Conservation (phyloP, 2,113 vertebrate genomes). For the Dipodomys spectabilis region DNA sequence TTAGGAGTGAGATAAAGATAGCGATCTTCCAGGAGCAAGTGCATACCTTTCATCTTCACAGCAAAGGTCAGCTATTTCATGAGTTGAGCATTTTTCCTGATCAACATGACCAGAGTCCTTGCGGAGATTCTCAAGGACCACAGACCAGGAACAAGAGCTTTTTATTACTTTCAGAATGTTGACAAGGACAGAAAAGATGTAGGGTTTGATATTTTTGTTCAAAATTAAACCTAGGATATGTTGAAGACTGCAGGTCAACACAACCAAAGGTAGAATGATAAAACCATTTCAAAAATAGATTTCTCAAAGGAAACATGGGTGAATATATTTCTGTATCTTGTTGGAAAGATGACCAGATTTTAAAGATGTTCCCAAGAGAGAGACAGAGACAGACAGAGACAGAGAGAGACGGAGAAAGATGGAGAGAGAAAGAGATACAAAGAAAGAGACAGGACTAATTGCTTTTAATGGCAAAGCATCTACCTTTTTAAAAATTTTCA, state of each 20-base stretch:
- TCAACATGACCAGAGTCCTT: not conserved
- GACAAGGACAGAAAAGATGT: not conserved
- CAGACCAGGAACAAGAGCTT: not conserved
- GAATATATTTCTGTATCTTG: not conserved
- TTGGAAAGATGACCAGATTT: not conserved
- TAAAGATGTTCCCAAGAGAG: not conserved
- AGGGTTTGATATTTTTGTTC: not conserved
- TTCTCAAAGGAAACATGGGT: not conserved
- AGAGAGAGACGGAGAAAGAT: too few relatives aligned
- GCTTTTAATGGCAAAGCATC: not conserved
- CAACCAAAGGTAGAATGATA: not conserved
- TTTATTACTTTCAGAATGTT: not conserved
- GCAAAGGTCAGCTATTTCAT: not conserved
- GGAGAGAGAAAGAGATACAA: too few relatives aligned
- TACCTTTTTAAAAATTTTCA: not conserved
- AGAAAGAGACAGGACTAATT: not conserved
- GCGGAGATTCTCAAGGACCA: not conserved
- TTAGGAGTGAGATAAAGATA: not conserved
- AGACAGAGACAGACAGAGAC: too few relatives aligned
- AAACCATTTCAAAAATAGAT: not conserved
- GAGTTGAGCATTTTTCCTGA: not conserved
- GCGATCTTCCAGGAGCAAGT: not conserved
- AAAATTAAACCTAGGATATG: not conserved
- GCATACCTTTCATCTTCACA: not conserved
- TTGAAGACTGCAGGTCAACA: not conserved